phyloP scores from a whole-genome alignment of 2,113 vertebrate species.

The Halcyon senegalensis region DNA sequence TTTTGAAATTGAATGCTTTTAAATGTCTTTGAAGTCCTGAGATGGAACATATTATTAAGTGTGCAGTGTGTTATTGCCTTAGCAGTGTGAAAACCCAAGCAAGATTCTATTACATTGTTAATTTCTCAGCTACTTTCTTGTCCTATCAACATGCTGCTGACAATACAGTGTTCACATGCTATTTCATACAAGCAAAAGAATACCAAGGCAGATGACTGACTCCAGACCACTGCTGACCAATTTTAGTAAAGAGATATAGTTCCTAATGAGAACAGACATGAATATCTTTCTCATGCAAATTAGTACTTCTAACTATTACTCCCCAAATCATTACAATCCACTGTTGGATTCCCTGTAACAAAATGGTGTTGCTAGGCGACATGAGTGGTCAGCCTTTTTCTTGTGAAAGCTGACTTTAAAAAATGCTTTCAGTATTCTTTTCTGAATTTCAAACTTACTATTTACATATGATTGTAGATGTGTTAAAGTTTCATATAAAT shows the following conservation, averaged over 20 bases:
- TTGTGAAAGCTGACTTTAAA: slow-evolving; percentile 39
- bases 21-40: background rate
- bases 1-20: background rate
- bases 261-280: slow-evolving; percentile 59
- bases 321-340: slow-evolving; percentile 26
- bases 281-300: slow-evolving; percentile 70
- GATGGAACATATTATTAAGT: background rate
- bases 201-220: slow-evolving; percentile 23
- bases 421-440: slow-evolving; percentile 31
- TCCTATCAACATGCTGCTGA: background rate
- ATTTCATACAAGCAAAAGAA: slow-evolving; percentile 40
- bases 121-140: background rate
- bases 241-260: slow-evolving; percentile 49
- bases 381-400: slow-evolving; percentile 47
- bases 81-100: background rate
- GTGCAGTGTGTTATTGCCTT: background rate
- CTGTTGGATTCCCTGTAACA: slow-evolving; percentile 43
- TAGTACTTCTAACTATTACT: slow-evolving; percentile 50
- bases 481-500: slow-evolving; percentile 17
- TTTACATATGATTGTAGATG: slow-evolving; percentile 54
- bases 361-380: slow-evolving; percentile 73
- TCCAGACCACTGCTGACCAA: slow-evolving; percentile 33
- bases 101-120: background rate
- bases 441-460: slow-evolving; percentile 28
- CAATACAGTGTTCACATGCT: background rate